Evolutionary conservation across 2,888 invertebrate species (phyloP).

Genomic region (Parascotia fuliginaria): DNA sequence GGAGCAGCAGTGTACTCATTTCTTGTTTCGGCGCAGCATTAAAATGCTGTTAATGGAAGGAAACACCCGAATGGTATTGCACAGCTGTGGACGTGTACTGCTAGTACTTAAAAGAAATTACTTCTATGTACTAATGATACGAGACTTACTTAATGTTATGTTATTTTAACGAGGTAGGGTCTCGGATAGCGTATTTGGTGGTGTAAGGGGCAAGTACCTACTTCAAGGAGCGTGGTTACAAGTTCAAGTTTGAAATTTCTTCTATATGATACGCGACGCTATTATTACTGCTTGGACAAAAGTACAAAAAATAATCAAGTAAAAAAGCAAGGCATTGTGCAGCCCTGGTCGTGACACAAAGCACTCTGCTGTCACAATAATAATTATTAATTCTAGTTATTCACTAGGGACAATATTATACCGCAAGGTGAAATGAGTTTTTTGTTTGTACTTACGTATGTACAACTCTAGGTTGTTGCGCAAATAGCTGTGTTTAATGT

Average conservation of each 20-base stretch:
- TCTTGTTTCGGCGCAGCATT: conserved; percentile 29
- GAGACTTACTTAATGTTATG: no score
- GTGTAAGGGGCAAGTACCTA: no score
- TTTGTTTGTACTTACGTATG: conserved; percentile 20
- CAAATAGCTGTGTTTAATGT: conserved; percentile 28
- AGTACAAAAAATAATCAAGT: conserved; percentile 64
- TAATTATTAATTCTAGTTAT: conserved; percentile 48
- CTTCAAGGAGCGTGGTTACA: no score
- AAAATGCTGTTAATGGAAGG: conserved; percentile 38
- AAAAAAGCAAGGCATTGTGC: conserved; percentile 63
- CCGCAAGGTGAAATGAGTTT: conserved; percentile 27
- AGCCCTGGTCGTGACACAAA: conserved; percentile 52
- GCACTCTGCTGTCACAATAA: conserved; percentile 46
- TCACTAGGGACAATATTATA: conserved; percentile 36
- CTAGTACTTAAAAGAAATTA: conserved; percentile 38
- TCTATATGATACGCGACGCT: conserved; percentile 55
- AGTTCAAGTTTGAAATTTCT: no score
- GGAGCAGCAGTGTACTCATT: conserved; percentile 15
- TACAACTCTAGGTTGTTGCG: conserved; percentile 19
- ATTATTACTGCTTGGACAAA: conserved; percentile 65
- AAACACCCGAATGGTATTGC: conserved; percentile 37
- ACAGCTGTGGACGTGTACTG: conserved; percentile 31
- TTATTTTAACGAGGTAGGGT: no score
- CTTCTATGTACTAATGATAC: conserved; percentile 57
- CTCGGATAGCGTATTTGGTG: no score